Evolutionary conservation across 2,797 vertebrate genomes (phyloP).

Genomic region (Melanogrammus aeglefinus): DNA sequence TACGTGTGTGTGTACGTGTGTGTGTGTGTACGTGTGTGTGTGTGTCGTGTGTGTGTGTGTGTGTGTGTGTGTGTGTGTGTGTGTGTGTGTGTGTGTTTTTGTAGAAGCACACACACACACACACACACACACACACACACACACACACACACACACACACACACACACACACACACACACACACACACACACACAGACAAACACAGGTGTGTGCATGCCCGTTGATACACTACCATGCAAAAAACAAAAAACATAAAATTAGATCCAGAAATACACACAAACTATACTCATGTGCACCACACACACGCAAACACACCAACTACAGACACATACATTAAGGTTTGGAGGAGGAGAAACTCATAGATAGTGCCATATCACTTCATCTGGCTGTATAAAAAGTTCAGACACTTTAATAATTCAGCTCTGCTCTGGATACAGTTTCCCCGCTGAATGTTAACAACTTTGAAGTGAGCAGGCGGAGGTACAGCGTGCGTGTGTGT

Average conservation of each 20-base stretch:
- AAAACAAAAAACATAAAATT: too few species aligned
- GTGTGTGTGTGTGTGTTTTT: too few species aligned
- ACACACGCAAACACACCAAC: slow-evolving; percentile 45
- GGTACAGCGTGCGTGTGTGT: slow-evolving; percentile 53
- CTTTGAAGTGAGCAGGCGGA: slow-evolving; percentile 91
- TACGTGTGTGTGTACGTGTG: too few species aligned
- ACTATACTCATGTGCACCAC: slow-evolving; percentile 24
- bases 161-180: slow-evolving; percentile 55
- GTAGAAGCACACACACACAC: slow-evolving; percentile 73
- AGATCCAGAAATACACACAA: slow-evolving; percentile 10
- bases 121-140: background rate
- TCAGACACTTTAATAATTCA: slow-evolving; percentile 99
- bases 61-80: too few species aligned
- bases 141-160: background rate
- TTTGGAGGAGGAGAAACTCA: slow-evolving; percentile 82
- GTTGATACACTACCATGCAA: too few species aligned
- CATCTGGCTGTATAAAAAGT: slow-evolving; percentile 99
- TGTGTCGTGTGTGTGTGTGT: too few species aligned
- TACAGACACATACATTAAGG: slow-evolving; percentile 36
- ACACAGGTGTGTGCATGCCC: slow-evolving; percentile 14
- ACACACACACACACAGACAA: background rate
- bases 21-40: too few species aligned
- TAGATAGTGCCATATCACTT: slow-evolving; percentile 98
- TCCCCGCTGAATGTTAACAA: slow-evolving; percentile 99
- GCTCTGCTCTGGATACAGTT: slow-evolving; percentile 98